A percentile compares a stretch with the other conserved stretches of the same genome.
These are phyloP conservation scores for Solenopsis invicta DNA, from an alignment of 1,140 invertebrate genomes.

Conservation along the genomic window DNA sequence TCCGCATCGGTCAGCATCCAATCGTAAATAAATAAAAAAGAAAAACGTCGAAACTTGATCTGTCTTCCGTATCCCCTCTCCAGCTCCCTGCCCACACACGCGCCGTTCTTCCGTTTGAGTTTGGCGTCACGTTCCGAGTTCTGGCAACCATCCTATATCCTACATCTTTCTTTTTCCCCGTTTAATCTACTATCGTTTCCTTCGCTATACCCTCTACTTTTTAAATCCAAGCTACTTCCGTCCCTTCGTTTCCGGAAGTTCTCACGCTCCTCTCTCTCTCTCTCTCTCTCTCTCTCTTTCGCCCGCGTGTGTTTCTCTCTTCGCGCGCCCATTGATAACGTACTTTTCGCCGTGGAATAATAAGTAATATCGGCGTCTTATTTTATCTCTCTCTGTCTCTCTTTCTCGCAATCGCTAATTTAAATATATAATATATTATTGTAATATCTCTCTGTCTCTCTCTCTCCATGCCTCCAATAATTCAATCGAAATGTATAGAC, in stretches of 20 bases:
- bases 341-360: not conserved
- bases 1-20: not conserved
- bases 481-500: constrained; percentile 36
- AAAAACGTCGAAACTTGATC: constrained; percentile 20
- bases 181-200: constrained; percentile 6
- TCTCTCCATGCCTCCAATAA: constrained; percentile 21
- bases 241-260: constrained; percentile 22
- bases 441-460: constrained; percentile 42
- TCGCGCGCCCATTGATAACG: not conserved
- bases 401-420: constrained; percentile 39
- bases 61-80: constrained; percentile 35
- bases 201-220: not conserved
- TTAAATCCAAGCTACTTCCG: not conserved
- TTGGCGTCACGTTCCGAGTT: constrained; percentile 64
- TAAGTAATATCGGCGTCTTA: not conserved
- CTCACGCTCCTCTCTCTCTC: constrained; percentile 40
- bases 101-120: constrained; percentile 26
- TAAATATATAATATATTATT: constrained; percentile 60
- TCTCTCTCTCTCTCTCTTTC: constrained; percentile 26
- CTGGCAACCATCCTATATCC: constrained; percentile 63
- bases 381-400: constrained; percentile 4
- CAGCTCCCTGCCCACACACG: not conserved
- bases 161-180: not conserved
- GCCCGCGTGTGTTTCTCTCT: not conserved
- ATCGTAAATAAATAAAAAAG: constrained; percentile 5